Evolutionary conservation across 2,888 invertebrate species (phyloP).

Genomic region (Ecliptopera silaceata): DNA sequence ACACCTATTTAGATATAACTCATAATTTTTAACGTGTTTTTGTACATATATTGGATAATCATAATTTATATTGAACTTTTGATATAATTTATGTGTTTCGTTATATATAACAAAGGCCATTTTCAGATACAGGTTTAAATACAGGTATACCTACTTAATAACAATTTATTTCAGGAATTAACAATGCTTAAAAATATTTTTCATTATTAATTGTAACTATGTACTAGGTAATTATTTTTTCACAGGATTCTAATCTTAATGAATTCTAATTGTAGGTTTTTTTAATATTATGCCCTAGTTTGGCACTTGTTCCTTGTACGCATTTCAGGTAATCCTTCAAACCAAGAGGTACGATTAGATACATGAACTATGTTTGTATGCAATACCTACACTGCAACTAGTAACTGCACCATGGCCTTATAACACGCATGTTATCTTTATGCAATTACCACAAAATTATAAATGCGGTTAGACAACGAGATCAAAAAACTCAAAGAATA

Average conservation of each 20-base stretch:
- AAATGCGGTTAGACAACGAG: neutral
- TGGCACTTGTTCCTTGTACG: neutral
- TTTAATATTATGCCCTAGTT: neutral
- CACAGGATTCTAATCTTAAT: neutral
- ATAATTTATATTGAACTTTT: too few species aligned
- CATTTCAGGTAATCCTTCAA: conserved; percentile 1
- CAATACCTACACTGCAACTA: neutral
- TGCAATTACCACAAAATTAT: neutral
- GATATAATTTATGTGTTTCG: too few species aligned
- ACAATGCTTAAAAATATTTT: too few species aligned
- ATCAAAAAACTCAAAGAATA: neutral
- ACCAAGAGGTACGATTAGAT: conserved; percentile 1
- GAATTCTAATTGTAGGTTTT: neutral
- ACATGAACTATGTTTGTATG: neutral
- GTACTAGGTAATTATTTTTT: neutral
- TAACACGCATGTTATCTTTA: neutral
- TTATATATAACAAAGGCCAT: neutral
- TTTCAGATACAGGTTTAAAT: conserved; percentile 1
- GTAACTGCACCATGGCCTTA: neutral
- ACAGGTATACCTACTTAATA: conserved; percentile 1
- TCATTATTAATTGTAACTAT: neutral
- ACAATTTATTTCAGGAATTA: neutral
- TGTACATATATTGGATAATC: neutral
- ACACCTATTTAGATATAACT: too few species aligned
- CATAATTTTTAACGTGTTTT: neutral